Percentiles rank a stretch among this genome's conserved stretches.
Conservation (phyloP, 2,888 invertebrate species). For the Phanerotoma sp. region DNA sequence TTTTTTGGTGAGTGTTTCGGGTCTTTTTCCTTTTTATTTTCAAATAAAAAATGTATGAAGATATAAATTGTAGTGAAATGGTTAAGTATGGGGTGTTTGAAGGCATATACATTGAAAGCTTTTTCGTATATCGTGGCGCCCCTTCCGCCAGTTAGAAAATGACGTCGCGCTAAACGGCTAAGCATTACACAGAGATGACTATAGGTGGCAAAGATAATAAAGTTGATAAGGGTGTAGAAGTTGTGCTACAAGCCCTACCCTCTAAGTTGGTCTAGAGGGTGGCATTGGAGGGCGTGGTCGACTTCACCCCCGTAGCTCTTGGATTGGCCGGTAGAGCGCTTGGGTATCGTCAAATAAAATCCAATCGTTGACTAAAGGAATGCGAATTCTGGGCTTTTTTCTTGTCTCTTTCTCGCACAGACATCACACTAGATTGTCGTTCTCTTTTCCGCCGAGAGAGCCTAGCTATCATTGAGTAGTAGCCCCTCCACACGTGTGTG, state of each 20-base stretch:
- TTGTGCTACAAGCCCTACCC: slow-evolving; percentile 40
- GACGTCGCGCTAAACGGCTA: slow-evolving; percentile 17
- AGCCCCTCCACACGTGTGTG: background rate
- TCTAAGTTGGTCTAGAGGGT: slow-evolving; percentile 27
- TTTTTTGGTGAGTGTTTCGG: too few species aligned
- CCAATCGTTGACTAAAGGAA: slow-evolving; percentile 57
- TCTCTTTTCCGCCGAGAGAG: slow-evolving; percentile 13
- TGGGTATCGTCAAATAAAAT: slow-evolving; percentile 57
- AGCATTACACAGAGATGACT: slow-evolving; percentile 33
- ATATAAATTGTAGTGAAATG: background rate
- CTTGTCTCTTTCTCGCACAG: slow-evolving; percentile 34
- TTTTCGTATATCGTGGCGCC: too few species aligned
- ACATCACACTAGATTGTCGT: slow-evolving; percentile 18
- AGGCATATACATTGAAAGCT: background rate
- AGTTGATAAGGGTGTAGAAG: slow-evolving; percentile 57
- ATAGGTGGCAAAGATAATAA: slow-evolving; percentile 53
- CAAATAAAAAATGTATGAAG: slow-evolving; percentile 8
- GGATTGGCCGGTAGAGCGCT: slow-evolving; percentile 51
- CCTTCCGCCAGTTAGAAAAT: slow-evolving; percentile 1
- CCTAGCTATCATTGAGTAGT: slow-evolving; percentile 3
- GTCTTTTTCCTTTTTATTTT: too few species aligned
- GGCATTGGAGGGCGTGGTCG: slow-evolving; percentile 49
- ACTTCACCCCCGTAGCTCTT: slow-evolving; percentile 38
- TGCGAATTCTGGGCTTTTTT: slow-evolving; percentile 50
- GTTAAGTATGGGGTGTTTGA: background rate